Conservation (phyloP, 1,140 invertebrate species). For the Pinna nobilis region DNA sequence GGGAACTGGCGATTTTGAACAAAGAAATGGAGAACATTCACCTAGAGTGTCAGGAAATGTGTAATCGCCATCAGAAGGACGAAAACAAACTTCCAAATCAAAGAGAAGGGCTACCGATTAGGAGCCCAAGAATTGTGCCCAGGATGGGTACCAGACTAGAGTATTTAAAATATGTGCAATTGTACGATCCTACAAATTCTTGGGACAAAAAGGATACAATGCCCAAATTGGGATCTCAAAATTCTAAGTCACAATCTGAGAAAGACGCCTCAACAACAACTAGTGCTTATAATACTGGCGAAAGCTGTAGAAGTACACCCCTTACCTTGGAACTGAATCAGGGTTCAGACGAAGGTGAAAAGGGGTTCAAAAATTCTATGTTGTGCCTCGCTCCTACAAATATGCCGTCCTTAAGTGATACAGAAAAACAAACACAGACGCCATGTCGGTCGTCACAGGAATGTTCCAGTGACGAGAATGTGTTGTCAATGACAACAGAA, state of each 20-base stretch:
- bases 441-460: constrained; percentile 54
- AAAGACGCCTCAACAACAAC: constrained; percentile 68
- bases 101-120: constrained; percentile 50
- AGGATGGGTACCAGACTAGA: constrained; percentile 77
- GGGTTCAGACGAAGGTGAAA: constrained; percentile 66
- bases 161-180: constrained; percentile 69
- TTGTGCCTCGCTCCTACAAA: constrained; percentile 65
- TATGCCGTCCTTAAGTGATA: constrained; percentile 65
- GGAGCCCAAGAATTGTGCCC: constrained; percentile 71
- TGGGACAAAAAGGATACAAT: constrained; percentile 45
- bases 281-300: constrained; percentile 87
- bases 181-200: constrained; percentile 42
- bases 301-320: constrained; percentile 83
- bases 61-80: constrained; percentile 60
- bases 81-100: constrained; percentile 52
- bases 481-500: constrained; percentile 40
- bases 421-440: constrained; percentile 72
- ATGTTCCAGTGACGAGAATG: constrained; percentile 59
- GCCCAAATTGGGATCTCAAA: constrained; percentile 33
- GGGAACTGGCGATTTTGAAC: constrained; percentile 77
- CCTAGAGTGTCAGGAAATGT: constrained; percentile 76
- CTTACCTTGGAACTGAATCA: constrained; percentile 78
- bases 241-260: constrained; percentile 6
- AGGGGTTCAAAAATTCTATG: constrained; percentile 70
- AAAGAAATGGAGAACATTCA: constrained; percentile 78